phyloP scores from a whole-genome alignment of 2,113 vertebrate genomes.

The Mesembrinibis cayennensis region DNA sequence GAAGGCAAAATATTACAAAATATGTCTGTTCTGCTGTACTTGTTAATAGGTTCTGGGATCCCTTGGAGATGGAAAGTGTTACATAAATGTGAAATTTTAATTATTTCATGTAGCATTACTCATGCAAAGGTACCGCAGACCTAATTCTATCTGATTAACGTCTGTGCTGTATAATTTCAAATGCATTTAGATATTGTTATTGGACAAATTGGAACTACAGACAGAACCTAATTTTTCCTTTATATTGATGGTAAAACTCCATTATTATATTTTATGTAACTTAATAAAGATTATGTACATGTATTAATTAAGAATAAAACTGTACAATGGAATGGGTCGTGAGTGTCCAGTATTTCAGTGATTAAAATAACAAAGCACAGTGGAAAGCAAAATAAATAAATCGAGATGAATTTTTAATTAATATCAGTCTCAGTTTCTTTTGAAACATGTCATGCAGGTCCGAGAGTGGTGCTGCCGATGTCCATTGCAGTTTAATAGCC shows the following conservation, averaged over 20 bases:
- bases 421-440: not conserved
- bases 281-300: not conserved
- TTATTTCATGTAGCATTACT: constrained; percentile 20
- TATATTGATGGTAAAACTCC: not conserved
- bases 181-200: not conserved
- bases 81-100: constrained; percentile 11
- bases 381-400: constrained; percentile 34
- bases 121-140: not conserved
- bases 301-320: constrained; percentile 17
- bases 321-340: not conserved
- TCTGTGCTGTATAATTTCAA: constrained; percentile 16
- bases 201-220: constrained; percentile 39
- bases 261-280: constrained; percentile 22
- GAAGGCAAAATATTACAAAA: constrained; percentile 9
- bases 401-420: not conserved
- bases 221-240: constrained; percentile 41
- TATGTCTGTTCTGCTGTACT: not conserved
- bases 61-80: constrained; percentile 23
- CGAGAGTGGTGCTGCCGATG: not conserved
- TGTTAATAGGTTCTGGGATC: constrained; percentile 1
- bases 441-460: constrained; percentile 1
- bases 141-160: not conserved
- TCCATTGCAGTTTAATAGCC: constrained; percentile 27
- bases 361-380: constrained; percentile 42
- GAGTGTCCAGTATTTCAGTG: not conserved